These are phyloP conservation scores for Florisuga fusca DNA, from an alignment of 2,797 vertebrate species.

Conservation along the genomic window DNA sequence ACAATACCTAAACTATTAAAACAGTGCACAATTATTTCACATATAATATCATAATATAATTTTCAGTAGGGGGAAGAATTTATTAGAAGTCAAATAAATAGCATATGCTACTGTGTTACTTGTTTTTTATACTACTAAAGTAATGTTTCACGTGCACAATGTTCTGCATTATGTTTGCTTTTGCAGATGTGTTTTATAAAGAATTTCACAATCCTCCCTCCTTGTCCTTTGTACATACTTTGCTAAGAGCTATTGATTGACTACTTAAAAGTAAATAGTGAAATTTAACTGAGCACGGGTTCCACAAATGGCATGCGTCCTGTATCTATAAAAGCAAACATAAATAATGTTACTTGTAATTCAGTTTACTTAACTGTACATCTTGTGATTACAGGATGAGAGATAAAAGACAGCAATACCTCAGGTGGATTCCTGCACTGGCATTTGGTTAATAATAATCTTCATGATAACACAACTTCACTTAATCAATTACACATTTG, in stretches of 20 bases:
- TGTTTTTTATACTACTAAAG: constrained; percentile 13
- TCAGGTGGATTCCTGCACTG: background rate
- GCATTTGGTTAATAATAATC: background rate
- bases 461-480: background rate
- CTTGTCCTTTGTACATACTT: constrained; percentile 67
- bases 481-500: background rate
- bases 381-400: background rate
- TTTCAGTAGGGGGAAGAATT: background rate
- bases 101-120: background rate
- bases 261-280: constrained; percentile 64
- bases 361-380: background rate
- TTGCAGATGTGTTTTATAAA: constrained; percentile 50
- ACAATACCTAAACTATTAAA: background rate
- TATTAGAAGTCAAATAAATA: constrained; percentile 59
- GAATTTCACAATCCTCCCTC: constrained; percentile 59
- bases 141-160: constrained; percentile 42
- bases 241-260: constrained; percentile 55
- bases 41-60: background rate
- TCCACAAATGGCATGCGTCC: background rate
- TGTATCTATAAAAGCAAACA: constrained; percentile 21
- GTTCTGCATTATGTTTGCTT: constrained; percentile 45
- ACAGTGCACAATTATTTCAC: background rate
- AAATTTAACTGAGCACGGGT: constrained; percentile 25
- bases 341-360: constrained; percentile 5
- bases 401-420: background rate